Evolutionary conservation across 2,888 invertebrate genomes (phyloP).

Genomic region (Agrochola lota): DNA sequence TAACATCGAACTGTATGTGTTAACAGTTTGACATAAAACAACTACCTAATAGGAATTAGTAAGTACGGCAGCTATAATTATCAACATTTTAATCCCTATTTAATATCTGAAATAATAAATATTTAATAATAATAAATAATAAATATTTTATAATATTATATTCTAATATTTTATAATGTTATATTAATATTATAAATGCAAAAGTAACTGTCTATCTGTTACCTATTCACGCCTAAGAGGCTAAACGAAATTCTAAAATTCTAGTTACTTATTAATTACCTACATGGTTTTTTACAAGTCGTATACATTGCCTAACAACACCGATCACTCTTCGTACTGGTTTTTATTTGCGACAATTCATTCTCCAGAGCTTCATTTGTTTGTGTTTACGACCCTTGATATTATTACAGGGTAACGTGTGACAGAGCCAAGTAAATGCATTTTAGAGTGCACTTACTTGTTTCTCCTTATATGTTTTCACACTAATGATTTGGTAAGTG

Average conservation of each 20-base stretch:
- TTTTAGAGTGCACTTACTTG: slow-evolving; percentile 57
- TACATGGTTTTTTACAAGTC: not conserved
- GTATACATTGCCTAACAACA: too few relatives aligned
- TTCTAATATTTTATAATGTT: too few relatives aligned
- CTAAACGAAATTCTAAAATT: not conserved
- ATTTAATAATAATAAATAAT: too few relatives aligned
- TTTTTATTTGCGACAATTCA: not conserved
- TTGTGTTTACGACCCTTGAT: slow-evolving; percentile 13
- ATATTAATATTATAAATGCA: too few relatives aligned
- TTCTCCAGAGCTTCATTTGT: slow-evolving; percentile 8
- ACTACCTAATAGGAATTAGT: not conserved
- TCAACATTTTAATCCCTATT: not conserved
- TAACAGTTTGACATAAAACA: slow-evolving; percentile 19
- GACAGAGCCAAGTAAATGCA: slow-evolving; percentile 32
- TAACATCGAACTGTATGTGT: not conserved
- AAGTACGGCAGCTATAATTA: not conserved
- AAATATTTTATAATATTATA: too few relatives aligned
- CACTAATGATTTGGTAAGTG: slow-evolving; percentile 23
- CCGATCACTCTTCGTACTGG: not conserved
- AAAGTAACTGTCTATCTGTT: too few relatives aligned
- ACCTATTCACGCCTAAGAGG: too few relatives aligned
- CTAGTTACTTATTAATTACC: not conserved
- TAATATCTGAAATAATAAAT: too few relatives aligned
- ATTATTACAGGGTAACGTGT: not conserved
- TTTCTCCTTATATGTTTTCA: slow-evolving; percentile 39